phyloP scores from a whole-genome alignment of 2,888 invertebrate genomes.

The Drosophila lacicola region DNA sequence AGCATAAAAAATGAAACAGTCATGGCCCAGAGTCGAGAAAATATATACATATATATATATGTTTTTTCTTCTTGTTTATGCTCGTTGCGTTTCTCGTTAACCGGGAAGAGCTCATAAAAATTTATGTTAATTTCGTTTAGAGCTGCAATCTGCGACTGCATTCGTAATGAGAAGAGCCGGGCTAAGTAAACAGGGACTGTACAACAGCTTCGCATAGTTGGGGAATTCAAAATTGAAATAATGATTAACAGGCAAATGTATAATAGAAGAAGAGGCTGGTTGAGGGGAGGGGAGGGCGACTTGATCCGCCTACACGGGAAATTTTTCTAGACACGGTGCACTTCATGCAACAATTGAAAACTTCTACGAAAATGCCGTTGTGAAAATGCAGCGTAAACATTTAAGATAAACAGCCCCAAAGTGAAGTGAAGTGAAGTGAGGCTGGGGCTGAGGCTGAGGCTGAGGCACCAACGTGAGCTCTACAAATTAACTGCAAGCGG shows the following conservation, averaged over 20 bases:
- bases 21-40: constrained; percentile 52
- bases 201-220: background rate
- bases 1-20: constrained; percentile 72
- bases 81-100: constrained; percentile 37
- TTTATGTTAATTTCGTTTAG: constrained; percentile 81
- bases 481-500: constrained; percentile 70
- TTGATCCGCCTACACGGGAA: constrained; percentile 37
- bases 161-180: constrained; percentile 63
- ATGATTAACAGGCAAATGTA: constrained; percentile 66
- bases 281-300: background rate
- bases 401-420: constrained; percentile 56
- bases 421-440: constrained; percentile 12
- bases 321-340: constrained; percentile 21
- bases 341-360: constrained; percentile 72
- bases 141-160: constrained; percentile 74
- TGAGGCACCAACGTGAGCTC: constrained; percentile 42
- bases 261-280: background rate
- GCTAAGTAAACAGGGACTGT: constrained; percentile 61
- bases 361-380: constrained; percentile 70
- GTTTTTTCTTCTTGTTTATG: constrained; percentile 21
- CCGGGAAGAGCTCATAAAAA: constrained; percentile 70
- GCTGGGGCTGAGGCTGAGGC: background rate
- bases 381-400: constrained; percentile 77
- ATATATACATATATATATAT: constrained; percentile 12
- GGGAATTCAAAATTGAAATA: constrained; percentile 72